These are phyloP conservation scores for Onychomys leucogaster DNA, from an alignment of 2,797 vertebrate species.

Conservation along the genomic window DNA sequence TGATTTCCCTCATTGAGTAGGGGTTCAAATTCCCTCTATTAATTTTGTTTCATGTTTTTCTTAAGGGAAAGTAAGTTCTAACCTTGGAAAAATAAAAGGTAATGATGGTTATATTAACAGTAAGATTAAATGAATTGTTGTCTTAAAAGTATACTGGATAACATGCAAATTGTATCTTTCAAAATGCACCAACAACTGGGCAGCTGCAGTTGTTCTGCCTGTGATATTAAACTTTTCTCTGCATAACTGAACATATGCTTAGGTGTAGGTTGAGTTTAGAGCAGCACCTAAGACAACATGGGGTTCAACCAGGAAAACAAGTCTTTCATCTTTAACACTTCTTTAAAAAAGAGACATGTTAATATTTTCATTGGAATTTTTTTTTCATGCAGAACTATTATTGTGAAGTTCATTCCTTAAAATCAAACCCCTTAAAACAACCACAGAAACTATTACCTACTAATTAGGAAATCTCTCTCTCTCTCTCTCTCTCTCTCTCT, in stretches of 20 bases:
- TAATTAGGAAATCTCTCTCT: not conserved
- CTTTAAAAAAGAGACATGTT: not conserved
- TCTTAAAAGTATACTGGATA: not conserved
- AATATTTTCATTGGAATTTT: not conserved
- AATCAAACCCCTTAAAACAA: not conserved
- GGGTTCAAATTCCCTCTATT: not conserved
- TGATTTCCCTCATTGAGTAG: not conserved
- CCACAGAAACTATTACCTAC: not conserved
- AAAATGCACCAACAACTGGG: not conserved
- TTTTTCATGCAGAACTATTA: not conserved
- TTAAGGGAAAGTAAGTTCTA: not conserved
- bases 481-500: too few relatives aligned
- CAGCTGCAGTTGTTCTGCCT: not conserved
- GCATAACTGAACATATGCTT: not conserved
- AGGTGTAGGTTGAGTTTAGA: not conserved
- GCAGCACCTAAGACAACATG: not conserved
- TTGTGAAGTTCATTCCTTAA: slow-evolving; percentile 4
- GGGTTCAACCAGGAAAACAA: not conserved
- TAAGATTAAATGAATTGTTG: not conserved
- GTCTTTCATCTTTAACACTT: not conserved
- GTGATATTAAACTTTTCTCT: not conserved
- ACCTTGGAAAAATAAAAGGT: slow-evolving; percentile 24
- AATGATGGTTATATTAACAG: not conserved
- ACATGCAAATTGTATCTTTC: slow-evolving; percentile 2
- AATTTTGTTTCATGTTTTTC: slow-evolving; percentile 47